Evolutionary conservation across 2,113 vertebrate species (phyloP).

Genomic region (Merops nubicus): DNA sequence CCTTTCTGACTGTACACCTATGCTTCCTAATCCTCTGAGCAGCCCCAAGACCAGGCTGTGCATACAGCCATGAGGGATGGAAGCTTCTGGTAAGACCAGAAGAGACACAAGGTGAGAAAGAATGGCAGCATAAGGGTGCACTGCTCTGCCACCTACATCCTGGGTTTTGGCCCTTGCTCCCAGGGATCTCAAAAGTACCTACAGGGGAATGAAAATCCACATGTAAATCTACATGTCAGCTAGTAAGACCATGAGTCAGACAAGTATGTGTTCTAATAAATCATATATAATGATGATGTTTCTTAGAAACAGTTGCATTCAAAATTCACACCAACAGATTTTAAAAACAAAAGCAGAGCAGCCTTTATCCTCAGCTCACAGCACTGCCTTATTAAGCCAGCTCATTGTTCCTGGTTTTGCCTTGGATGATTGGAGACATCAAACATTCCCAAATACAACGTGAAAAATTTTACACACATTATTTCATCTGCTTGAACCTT

Average conservation of each 20-base stretch:
- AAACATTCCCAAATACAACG: not conserved
- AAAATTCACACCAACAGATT: not conserved
- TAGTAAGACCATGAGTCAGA: not conserved
- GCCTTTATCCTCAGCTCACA: not conserved
- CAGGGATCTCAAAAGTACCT: not conserved
- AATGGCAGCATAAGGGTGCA: not conserved
- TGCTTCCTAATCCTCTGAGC: not conserved
- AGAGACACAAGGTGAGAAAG: fast-evolving
- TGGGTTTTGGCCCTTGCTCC: not conserved
- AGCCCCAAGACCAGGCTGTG: not conserved
- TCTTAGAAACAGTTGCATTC: not conserved
- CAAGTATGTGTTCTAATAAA: not conserved
- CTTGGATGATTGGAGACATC: not conserved
- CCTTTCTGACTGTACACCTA: fast-evolving
- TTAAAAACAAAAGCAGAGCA: not conserved
- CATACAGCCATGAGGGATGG: not conserved
- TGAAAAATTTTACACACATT: not conserved
- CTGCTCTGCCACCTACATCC: fast-evolving
- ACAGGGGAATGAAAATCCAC: not conserved
- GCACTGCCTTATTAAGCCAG: not conserved
- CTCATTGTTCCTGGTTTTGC: not conserved
- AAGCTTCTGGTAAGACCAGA: not conserved
- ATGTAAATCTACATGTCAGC: not conserved
- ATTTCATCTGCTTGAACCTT: not conserved
- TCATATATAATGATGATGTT: not conserved